These are phyloP conservation scores for Galaxea fascicularis DNA, from an alignment of 92 coral and sea anemone species.

Conservation along the genomic window DNA sequence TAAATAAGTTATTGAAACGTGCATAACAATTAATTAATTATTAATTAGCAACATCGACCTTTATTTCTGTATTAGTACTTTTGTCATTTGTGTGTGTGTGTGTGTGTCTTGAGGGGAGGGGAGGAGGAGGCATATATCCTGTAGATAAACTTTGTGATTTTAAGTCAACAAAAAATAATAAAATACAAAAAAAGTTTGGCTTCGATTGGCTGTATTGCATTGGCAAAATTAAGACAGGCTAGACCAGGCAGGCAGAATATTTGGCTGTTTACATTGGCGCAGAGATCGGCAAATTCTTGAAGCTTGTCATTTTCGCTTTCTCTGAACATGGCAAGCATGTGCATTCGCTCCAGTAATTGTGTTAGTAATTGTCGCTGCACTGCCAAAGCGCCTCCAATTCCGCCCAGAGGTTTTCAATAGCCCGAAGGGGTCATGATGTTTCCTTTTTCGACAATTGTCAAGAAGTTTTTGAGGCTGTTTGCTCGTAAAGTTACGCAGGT, in stretches of 20 bases:
- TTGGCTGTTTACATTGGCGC: slow-evolving; percentile 26
- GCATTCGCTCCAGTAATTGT: slow-evolving; percentile 16
- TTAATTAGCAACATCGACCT: too few relatives aligned
- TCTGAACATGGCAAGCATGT: slow-evolving; percentile 1
- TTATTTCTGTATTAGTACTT: too few relatives aligned
- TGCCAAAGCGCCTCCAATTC: not conserved
- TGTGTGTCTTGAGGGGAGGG: too few relatives aligned
- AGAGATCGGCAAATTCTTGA: slow-evolving; percentile 34
- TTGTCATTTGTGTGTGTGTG: too few relatives aligned
- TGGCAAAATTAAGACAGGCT: slow-evolving; percentile 26
- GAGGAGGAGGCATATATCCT: too few relatives aligned
- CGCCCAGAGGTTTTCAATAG: not conserved
- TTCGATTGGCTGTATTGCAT: slow-evolving; percentile 20
- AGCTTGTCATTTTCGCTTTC: slow-evolving; percentile 10
- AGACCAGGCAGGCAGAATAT: slow-evolving; percentile 8
- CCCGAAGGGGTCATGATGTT: not conserved
- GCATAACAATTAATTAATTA: too few relatives aligned
- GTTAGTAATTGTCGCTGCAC: slow-evolving; percentile 12
- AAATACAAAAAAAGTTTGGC: too few relatives aligned
- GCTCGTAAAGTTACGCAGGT: slow-evolving; percentile 50
- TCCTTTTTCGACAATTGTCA: slow-evolving; percentile 23
- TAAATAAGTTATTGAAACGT: too few relatives aligned
- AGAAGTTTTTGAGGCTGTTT: slow-evolving; percentile 17
- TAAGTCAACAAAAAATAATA: too few relatives aligned
- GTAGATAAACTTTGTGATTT: too few relatives aligned